Evolutionary conservation across 2,797 vertebrate genomes (phyloP).

Genomic region (Kryptopterus vitreolus): DNA sequence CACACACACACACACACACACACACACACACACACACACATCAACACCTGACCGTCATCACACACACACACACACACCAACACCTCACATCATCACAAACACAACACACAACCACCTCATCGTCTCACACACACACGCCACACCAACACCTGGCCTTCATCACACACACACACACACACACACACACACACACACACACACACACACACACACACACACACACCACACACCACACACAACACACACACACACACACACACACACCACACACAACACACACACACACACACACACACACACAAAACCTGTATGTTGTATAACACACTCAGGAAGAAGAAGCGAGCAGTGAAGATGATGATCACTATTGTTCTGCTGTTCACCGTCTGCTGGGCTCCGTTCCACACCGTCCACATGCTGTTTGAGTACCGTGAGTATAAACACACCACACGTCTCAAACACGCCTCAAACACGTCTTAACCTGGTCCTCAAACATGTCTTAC

Average conservation of each 20-base stretch:
- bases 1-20: not conserved
- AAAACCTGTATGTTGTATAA: too few species aligned
- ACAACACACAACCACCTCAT: too few species aligned
- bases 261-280: too few species aligned
- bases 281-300: too few species aligned
- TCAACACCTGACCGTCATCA: too few species aligned
- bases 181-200: slow-evolving; percentile 4
- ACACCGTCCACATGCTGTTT: slow-evolving; percentile 82
- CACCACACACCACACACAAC: not conserved
- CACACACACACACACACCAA: too few species aligned
- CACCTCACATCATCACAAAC: too few species aligned
- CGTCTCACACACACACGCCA: not conserved
- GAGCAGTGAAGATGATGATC: slow-evolving; percentile 84
- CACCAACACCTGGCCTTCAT: too few species aligned
- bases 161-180: not conserved
- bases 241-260: too few species aligned
- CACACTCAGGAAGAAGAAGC: slow-evolving; percentile 78
- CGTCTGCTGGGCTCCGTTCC: slow-evolving; percentile 84
- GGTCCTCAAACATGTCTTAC: not conserved
- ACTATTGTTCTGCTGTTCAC: slow-evolving; percentile 83
- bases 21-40: not conserved
- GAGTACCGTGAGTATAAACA: slow-evolving; percentile 77
- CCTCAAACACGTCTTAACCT: not conserved
- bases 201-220: not conserved
- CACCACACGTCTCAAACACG: not conserved